phyloP scores from a whole-genome alignment of 2,888 invertebrate species.

The Antheraea yamamai region DNA sequence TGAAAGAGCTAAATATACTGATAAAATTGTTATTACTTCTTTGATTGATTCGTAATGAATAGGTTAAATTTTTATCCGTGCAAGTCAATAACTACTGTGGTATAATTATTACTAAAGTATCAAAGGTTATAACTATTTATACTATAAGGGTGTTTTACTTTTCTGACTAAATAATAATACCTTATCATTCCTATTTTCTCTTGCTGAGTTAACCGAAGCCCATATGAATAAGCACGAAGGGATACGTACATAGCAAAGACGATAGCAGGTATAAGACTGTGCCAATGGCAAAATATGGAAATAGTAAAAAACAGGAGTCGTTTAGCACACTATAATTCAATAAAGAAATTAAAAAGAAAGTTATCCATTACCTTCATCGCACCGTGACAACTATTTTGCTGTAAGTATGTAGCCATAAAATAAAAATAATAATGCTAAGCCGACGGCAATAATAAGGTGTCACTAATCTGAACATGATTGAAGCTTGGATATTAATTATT shows the following conservation, averaged over 20 bases:
- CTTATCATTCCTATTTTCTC: background rate
- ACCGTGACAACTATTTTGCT: no score
- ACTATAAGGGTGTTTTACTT: background rate
- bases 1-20: constrained; percentile 33
- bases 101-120: background rate
- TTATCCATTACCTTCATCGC: no score
- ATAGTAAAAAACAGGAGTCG: no score
- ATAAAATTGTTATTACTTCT: constrained; percentile 15
- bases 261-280: background rate
- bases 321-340: no score
- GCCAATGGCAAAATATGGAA: background rate
- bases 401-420: no score
- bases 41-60: background rate
- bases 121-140: background rate
- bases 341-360: no score
- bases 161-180: background rate
- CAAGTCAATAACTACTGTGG: background rate
- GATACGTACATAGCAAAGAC: background rate
- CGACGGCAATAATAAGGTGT: constrained; percentile 7
- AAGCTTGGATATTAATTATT: constrained; percentile 21
- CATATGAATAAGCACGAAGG: background rate
- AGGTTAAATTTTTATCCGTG: background rate
- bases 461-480: constrained; percentile 18
- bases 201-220: background rate
- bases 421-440: no score